Evolutionary conservation across 2,113 vertebrate genomes (phyloP).

Genomic region (Cyprinodon variegatus): DNA sequence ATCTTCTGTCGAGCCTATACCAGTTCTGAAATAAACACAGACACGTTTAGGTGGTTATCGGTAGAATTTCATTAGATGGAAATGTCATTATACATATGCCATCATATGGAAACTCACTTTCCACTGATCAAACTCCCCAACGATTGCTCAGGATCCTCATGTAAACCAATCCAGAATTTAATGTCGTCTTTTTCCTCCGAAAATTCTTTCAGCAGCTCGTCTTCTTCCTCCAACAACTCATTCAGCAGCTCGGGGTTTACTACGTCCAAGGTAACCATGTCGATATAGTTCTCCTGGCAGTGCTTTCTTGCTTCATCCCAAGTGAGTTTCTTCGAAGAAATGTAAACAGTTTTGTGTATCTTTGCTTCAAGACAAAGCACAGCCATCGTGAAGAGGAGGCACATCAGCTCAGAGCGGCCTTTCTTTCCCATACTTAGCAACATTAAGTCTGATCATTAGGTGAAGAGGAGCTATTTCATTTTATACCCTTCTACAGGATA

Average conservation of each 20-base stretch:
- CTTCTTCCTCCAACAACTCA: accelerated
- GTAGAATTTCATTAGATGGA: background rate
- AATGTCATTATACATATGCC: background rate
- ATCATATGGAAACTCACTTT: conserved; percentile 7
- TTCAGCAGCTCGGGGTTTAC: accelerated
- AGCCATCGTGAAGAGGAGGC: background rate
- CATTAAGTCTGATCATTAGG: background rate
- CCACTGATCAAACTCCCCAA: conserved; percentile 31
- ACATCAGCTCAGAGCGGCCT: background rate
- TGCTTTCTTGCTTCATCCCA: conserved; percentile 18
- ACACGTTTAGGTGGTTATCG: background rate
- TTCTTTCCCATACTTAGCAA: conserved; percentile 14
- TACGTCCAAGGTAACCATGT: background rate
- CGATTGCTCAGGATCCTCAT: background rate
- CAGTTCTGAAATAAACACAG: conserved; percentile 36
- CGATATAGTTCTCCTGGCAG: background rate
- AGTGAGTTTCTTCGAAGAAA: accelerated
- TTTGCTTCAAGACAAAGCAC: conserved; percentile 10
- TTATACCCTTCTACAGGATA: conserved; percentile 3
- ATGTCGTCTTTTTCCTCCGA: accelerated
- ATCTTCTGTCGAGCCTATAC: conserved; percentile 1
- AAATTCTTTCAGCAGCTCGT: accelerated
- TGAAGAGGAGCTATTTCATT: conserved; percentile 6
- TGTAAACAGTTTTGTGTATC: accelerated
- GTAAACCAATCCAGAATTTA: conserved; percentile 25